Percentiles rank a stretch among this genome's conserved stretches.
Evolutionary conservation across 2,797 vertebrate species (phyloP).

Genomic region (Hoplostethus atlanticus): DNA sequence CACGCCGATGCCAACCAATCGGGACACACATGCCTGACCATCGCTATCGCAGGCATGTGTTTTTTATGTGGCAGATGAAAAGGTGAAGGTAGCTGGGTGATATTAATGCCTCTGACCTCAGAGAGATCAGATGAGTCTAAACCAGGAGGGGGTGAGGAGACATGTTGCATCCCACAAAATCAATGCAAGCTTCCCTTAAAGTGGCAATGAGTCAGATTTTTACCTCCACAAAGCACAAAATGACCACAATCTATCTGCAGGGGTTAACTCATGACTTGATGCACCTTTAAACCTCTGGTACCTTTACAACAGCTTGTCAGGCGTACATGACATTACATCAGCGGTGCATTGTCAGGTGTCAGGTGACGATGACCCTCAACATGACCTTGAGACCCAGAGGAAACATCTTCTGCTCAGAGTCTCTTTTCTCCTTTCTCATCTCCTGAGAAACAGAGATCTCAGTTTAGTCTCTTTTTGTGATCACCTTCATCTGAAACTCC

Average conservation of each 20-base stretch:
- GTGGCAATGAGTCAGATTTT: no score
- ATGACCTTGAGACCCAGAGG: constrained; percentile 29
- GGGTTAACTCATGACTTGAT: no score
- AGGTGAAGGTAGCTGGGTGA: constrained; percentile 27
- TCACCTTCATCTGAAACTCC: no score
- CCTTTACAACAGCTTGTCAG: constrained; percentile 26
- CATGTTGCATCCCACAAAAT: neutral
- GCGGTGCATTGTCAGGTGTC: constrained; percentile 34
- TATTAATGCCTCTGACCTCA: constrained; percentile 10
- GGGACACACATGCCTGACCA: constrained; percentile 31
- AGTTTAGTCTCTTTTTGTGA: no score
- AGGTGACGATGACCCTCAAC: constrained; percentile 42
- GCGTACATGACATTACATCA: constrained; percentile 49
- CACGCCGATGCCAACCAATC: constrained; percentile 45
- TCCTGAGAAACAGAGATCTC: neutral
- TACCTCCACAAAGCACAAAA: no score
- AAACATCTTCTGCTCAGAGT: no score
- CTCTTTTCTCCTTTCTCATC: no score
- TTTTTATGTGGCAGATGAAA: constrained; percentile 6
- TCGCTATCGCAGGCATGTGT: neutral
- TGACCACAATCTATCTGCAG: no score
- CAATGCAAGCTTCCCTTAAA: neutral
- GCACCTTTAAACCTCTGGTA: no score
- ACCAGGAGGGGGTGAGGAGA: neutral
- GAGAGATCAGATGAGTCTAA: neutral